These are phyloP conservation scores for Mya arenaria DNA, from an alignment of 1,140 invertebrate genomes.

Conservation along the genomic window DNA sequence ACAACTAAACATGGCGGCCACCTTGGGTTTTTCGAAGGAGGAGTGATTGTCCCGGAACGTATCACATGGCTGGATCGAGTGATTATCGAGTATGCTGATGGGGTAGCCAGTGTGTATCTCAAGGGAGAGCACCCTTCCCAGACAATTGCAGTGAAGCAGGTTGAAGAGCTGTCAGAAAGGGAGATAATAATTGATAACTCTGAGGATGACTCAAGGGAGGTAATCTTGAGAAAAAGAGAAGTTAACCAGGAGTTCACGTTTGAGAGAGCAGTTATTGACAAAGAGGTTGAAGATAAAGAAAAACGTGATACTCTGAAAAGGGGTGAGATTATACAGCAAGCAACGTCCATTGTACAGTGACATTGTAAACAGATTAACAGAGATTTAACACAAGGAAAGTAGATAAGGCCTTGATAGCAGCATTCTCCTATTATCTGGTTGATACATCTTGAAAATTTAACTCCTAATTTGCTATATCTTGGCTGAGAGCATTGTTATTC, in stretches of 20 bases:
- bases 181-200: too few relatives aligned
- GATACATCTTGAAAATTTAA: too few relatives aligned
- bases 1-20: conserved; percentile 94
- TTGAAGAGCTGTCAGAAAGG: neutral
- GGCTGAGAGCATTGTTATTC: too few relatives aligned
- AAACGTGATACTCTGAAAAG: conserved; percentile 31
- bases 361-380: too few relatives aligned
- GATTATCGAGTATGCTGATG: conserved; percentile 83
- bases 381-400: too few relatives aligned
- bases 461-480: too few relatives aligned
- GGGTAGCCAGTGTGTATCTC: conserved; percentile 46
- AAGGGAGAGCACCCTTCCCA: neutral
- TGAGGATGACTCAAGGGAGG: too few relatives aligned
- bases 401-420: too few relatives aligned
- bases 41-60: conserved; percentile 85
- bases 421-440: too few relatives aligned
- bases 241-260: too few relatives aligned
- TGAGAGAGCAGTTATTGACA: too few relatives aligned
- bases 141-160: neutral
- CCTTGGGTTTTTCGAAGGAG: conserved; percentile 92
- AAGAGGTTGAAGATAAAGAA: neutral
- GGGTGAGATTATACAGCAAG: conserved; percentile 24
- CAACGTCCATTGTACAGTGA: conserved; percentile 38
- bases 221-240: neutral
- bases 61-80: conserved; percentile 95